Evolutionary conservation across 2,888 invertebrate genomes (phyloP), one percentile per base, ranked within the genome.

Genomic region (Perithous albicinctus): DNA sequence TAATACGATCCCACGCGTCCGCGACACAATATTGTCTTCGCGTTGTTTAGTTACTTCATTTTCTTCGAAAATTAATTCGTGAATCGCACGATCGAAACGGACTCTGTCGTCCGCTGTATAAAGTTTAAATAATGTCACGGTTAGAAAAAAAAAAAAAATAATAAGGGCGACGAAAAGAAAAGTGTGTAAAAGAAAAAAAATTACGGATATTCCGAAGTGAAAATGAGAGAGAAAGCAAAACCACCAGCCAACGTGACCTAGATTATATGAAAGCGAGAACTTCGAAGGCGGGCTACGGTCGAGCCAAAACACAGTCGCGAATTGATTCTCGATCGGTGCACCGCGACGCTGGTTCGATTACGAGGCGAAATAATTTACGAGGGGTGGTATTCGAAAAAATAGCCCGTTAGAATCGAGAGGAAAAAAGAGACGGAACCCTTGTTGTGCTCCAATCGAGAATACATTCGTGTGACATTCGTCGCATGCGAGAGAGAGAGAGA

Each of bases 221-320:
- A 81, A 83, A 70, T 38, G 41, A 70, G 41, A 43, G 29, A 56
- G n/a, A n/a, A n/a, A n/a, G n/a, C n/a, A n/a, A 82, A 83, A 78
- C 89, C 90, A 88, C 90, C 90, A 90, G 91, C 90, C 90, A 90
- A 87, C 85, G 86, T 89, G 89, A 91, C 89, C 85, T 91, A 91
- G 89, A 88, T 88, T 90, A 18, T 91, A 90, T 86, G 85, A 83
- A n/a, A 88, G 86, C 84, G 85, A 88, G 88, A 84, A 87, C 85
- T 85, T 88, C 87, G 67, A 51, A 56, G 48, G 46, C 41, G 73
- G 41, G 73, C 77, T 54, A 63, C 73, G 73, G 32, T 74, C 56
- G 38, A 29, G 63, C 54, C 15, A 76, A 56, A n/a, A n/a, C n/a
- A 56, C 61, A 59, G 54, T 61, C 73, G 48, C 61, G 69, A 51